Conservation (phyloP, 2,113 vertebrate genomes). For the Notothenia rossii region DNA sequence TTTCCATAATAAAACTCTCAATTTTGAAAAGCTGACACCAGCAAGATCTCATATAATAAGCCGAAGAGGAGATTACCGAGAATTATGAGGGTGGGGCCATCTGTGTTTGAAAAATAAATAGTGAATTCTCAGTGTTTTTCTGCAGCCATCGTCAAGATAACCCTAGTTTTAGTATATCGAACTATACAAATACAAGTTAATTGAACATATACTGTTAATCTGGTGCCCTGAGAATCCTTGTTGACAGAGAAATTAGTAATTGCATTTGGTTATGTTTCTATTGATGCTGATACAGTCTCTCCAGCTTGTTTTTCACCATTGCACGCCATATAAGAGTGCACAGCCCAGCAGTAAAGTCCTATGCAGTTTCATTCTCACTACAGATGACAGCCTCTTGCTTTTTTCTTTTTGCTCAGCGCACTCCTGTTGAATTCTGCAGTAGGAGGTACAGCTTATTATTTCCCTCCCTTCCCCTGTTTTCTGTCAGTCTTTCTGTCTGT, state of each 20-base stretch:
- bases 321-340: conserved; percentile 8
- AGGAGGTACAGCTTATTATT: conserved; percentile 41
- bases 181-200: background rate
- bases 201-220: background rate
- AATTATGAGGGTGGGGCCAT: background rate
- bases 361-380: background rate
- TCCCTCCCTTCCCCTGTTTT: conserved; percentile 22
- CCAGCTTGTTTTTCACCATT: background rate
- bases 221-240: background rate
- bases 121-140: background rate
- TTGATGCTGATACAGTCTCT: background rate
- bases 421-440: conserved; percentile 50
- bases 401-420: conserved; percentile 13
- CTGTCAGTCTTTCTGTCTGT: conserved; percentile 44
- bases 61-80: conserved; percentile 29
- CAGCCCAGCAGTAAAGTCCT: conserved; percentile 11
- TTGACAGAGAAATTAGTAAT: background rate
- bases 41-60: conserved; percentile 25
- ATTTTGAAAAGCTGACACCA: conserved; percentile 42
- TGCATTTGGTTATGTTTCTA: background rate
- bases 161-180: background rate
- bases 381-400: conserved; percentile 13
- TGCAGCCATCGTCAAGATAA: background rate
- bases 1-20: conserved; percentile 24
- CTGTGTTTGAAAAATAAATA: conserved; percentile 5